phyloP scores from a whole-genome alignment of 2,797 vertebrate species.

The Myripristis jacobus region DNA sequence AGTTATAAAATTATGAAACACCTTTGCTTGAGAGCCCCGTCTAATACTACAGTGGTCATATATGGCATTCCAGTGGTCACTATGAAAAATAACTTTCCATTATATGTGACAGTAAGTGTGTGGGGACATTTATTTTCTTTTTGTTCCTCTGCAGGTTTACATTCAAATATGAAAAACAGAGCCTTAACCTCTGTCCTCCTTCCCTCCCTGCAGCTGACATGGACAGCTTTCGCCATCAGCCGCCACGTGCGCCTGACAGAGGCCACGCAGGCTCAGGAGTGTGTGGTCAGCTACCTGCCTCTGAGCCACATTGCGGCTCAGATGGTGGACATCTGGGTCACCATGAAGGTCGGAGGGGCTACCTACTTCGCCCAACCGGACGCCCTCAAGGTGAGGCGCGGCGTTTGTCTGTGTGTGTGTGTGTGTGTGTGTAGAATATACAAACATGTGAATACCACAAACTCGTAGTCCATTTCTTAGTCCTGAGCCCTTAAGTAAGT shows the following conservation, averaged over 20 bases:
- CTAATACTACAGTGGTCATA: not conserved
- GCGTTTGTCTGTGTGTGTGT: not conserved
- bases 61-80: not conserved
- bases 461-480: not conserved
- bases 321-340: slow-evolving; percentile 92
- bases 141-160: not conserved
- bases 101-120: not conserved
- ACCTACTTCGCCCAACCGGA: slow-evolving; percentile 92
- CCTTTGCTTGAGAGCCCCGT: not conserved
- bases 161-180: not conserved
- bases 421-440: not conserved
- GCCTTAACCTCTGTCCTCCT: not conserved
- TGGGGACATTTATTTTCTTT: not conserved
- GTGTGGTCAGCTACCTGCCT: slow-evolving; percentile 93
- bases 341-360: slow-evolving; percentile 83
- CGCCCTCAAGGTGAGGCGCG: slow-evolving; percentile 89
- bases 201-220: slow-evolving; percentile 85
- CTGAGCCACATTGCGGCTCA: slow-evolving; percentile 95
- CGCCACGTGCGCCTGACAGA: slow-evolving; percentile 66
- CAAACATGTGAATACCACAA: not conserved
- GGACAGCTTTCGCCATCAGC: slow-evolving; percentile 80
- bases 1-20: not conserved
- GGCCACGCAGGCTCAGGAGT: slow-evolving; percentile 79
- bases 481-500: too few species aligned
- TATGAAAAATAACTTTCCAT: not conserved